Evolutionary conservation across 2,113 vertebrate genomes (phyloP).

Genomic region (Centropristis striata): DNA sequence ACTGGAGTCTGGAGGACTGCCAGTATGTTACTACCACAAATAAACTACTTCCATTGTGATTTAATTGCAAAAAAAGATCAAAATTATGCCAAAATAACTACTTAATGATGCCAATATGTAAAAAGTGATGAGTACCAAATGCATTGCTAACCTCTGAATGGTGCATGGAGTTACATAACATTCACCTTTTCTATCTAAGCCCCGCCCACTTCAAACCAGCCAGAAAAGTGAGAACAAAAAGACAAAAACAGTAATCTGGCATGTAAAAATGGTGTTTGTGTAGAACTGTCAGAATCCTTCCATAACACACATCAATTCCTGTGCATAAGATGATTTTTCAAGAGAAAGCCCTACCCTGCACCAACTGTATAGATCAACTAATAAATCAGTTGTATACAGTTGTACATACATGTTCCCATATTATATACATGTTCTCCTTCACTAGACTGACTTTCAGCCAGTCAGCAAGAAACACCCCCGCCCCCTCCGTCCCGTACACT

Average conservation of each 20-base stretch:
- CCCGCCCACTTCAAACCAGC: neutral
- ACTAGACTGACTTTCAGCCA: constrained; percentile 1
- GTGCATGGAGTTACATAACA: no score
- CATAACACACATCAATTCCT: neutral
- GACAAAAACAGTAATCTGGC: neutral
- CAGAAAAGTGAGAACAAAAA: neutral
- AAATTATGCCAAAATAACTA: no score
- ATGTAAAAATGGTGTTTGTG: neutral
- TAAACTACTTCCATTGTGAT: no score
- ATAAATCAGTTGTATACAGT: neutral
- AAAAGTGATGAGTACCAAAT: no score
- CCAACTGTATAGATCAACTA: neutral
- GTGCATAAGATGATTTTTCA: constrained; percentile 1
- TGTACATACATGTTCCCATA: neutral
- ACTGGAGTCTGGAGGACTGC: no score
- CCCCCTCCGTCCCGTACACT: neutral
- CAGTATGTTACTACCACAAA: no score
- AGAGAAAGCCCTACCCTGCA: neutral
- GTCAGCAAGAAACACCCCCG: neutral
- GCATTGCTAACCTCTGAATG: no score
- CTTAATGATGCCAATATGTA: no score
- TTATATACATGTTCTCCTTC: neutral
- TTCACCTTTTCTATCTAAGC: no score
- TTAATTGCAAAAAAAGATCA: no score
- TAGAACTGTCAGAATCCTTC: no score